Evolutionary conservation across 2,888 invertebrate species (phyloP), one percentile per base, ranked within the genome.

Genomic region (Aspidiotus rigidus): DNA sequence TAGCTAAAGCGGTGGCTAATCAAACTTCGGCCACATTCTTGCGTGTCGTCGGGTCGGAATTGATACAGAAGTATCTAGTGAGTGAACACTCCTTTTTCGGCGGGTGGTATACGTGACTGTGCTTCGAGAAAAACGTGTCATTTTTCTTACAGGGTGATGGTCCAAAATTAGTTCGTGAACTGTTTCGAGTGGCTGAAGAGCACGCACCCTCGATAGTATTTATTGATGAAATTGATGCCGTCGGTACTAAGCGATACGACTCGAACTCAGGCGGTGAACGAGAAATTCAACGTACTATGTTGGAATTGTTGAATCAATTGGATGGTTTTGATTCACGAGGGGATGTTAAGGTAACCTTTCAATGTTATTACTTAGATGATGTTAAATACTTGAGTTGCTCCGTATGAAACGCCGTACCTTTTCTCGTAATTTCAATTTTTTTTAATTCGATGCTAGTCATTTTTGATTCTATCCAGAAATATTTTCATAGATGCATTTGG

Each of bases 191-290:
- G n/a, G 99, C 99, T 0, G 98, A 99, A 78, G 98, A 99, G 77
- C 96, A 99, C 81, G 97, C 99, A 0, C 99, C 99, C 0, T 97
- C 98, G 1, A 99, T 99, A 79, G 97, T 99, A 11, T 99, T 99
- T 77, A 99, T 99, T 75, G 99, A 99, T 83, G 99, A 99, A 84
- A 99, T 99, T 76, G 99, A 99, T 83, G 98, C 98, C 41, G 93
- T 98, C 13, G 98, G 98, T 70, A 98, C 97, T 7, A 99, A 98
- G 81, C 86, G 96, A 78, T 99, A 98, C 78, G 99, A 99, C 77
- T 98, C 98, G 0, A 99, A 99, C 79, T 98, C 97, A 64, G 99
- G 99, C 54, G 99, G 99, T 71, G 99, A 99, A 79, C 85, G 98
- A 72, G 99, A 99, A 84, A 99, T 99, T 78, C 99, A 99, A 79